Evolutionary conservation across 2,113 vertebrate genomes (phyloP).

Genomic region (Oreotrochilus melanogaster): DNA sequence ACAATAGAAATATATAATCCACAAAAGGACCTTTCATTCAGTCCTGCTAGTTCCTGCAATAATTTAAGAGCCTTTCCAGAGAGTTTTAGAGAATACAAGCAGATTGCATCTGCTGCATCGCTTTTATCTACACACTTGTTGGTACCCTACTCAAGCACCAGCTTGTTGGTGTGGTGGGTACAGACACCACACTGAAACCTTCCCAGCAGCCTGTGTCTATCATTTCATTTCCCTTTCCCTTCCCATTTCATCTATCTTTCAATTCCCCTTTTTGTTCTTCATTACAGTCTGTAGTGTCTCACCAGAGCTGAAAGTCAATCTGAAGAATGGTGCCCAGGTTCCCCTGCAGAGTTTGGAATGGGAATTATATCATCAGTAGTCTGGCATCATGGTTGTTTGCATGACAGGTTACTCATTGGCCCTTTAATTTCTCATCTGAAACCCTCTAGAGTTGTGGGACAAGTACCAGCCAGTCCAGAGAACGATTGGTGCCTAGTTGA

Average conservation of each 20-base stretch:
- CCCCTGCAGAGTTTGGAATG: neutral
- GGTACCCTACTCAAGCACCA: neutral
- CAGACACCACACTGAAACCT: neutral
- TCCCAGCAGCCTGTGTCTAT: neutral
- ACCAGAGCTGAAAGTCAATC: neutral
- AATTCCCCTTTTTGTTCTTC: neutral
- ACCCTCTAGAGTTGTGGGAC: neutral
- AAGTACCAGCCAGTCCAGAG: neutral
- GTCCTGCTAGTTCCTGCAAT: neutral
- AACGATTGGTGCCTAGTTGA: neutral
- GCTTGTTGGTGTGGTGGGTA: neutral
- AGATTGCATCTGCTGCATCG: neutral
- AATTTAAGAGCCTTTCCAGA: neutral
- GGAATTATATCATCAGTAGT: neutral
- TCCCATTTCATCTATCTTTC: too few species aligned
- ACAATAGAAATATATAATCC: neutral
- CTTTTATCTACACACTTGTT: neutral
- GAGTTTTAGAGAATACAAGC: neutral
- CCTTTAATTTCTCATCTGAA: neutral
- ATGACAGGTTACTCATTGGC: neutral
- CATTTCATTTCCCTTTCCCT: too few species aligned
- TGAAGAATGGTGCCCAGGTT: neutral
- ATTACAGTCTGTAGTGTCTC: neutral
- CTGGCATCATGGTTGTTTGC: neutral
- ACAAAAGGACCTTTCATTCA: neutral